These are phyloP conservation scores for Galeopsomyia nigrocyanea DNA, from an alignment of 2,888 invertebrate species.

Conservation along the genomic window DNA sequence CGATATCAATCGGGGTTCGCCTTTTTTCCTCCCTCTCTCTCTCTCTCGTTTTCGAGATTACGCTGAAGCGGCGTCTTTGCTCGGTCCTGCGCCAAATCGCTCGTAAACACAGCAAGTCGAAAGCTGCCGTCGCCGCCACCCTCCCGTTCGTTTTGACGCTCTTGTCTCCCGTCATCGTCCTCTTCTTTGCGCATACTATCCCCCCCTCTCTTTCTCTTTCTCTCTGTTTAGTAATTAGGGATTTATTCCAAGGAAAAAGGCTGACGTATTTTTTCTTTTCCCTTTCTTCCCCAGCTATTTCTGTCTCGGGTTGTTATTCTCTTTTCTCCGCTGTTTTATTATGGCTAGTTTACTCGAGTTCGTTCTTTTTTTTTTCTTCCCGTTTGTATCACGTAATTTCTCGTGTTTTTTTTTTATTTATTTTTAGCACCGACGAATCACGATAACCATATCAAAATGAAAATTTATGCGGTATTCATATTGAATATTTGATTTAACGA, in stretches of 20 bases:
- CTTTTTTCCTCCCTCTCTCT: neutral
- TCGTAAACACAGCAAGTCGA: conserved; percentile 33
- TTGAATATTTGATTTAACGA: too few relatives aligned
- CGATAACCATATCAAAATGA: too few relatives aligned
- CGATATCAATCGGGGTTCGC: conserved; percentile 39
- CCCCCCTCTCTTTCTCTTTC: too few relatives aligned
- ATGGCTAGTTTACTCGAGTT: too few relatives aligned
- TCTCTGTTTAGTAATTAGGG: conserved; percentile 19
- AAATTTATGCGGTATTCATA: too few relatives aligned
- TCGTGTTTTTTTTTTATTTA: too few relatives aligned
- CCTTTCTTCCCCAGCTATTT: neutral
- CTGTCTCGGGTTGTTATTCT: too few relatives aligned
- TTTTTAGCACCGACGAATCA: too few relatives aligned
- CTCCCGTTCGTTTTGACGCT: conserved; percentile 16
- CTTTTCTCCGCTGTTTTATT: too few relatives aligned
- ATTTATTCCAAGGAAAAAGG: neutral
- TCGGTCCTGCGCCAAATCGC: conserved; percentile 27
- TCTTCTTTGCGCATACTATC: neutral
- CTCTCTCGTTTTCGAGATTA: conserved; percentile 31
- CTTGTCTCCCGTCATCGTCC: neutral
- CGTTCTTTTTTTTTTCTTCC: too few relatives aligned
- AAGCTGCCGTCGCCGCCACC: neutral
- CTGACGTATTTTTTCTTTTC: conserved; percentile 8
- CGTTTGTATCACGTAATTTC: too few relatives aligned
- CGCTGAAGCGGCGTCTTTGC: conserved; percentile 39